Percentiles rank a stretch among this genome's conserved stretches.
phyloP scores from a whole-genome alignment of 2,888 invertebrate genomes.

The Dasysyrphus tricinctus region DNA sequence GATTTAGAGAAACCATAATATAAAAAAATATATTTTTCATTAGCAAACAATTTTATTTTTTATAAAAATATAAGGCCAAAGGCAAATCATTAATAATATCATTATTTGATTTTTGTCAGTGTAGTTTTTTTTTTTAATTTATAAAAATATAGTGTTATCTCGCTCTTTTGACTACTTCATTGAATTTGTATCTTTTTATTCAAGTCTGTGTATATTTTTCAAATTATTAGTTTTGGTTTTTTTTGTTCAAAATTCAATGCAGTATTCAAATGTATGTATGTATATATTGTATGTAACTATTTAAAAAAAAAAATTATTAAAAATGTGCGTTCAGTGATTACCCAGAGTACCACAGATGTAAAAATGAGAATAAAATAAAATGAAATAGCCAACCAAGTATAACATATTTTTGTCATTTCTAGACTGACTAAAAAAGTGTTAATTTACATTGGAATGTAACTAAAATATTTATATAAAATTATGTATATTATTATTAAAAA shows the following conservation, averaged over 20 bases:
- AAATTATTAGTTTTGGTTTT: not conserved
- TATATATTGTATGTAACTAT: not conserved
- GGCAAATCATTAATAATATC: slow-evolving; percentile 65
- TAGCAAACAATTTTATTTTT: slow-evolving; percentile 72
- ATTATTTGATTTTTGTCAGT: slow-evolving; percentile 53
- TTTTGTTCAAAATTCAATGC: slow-evolving; percentile 52
- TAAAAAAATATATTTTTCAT: slow-evolving; percentile 48
- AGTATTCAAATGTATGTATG: slow-evolving; percentile 36
- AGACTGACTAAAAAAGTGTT: slow-evolving; percentile 60
- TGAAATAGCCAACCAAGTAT: slow-evolving; percentile 70
- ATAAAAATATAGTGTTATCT: slow-evolving; percentile 53
- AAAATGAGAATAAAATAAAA: slow-evolving; percentile 63
- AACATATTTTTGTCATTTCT: slow-evolving; percentile 56
- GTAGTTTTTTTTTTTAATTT: slow-evolving; percentile 39
- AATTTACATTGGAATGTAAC: slow-evolving; percentile 74
- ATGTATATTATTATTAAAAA: slow-evolving; percentile 24
- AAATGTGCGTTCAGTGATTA: slow-evolving; percentile 55
- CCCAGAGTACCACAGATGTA: slow-evolving; percentile 69
- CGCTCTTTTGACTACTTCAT: slow-evolving; percentile 69
- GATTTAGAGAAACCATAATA: slow-evolving; percentile 65
- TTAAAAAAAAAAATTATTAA: not conserved
- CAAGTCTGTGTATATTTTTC: slow-evolving; percentile 15
- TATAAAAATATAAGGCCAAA: slow-evolving; percentile 54
- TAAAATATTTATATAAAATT: slow-evolving; percentile 31
- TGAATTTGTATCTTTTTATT: slow-evolving; percentile 52